phyloP scores from a whole-genome alignment of 2,113 vertebrate genomes.

The Eubucco bourcierii region DNA sequence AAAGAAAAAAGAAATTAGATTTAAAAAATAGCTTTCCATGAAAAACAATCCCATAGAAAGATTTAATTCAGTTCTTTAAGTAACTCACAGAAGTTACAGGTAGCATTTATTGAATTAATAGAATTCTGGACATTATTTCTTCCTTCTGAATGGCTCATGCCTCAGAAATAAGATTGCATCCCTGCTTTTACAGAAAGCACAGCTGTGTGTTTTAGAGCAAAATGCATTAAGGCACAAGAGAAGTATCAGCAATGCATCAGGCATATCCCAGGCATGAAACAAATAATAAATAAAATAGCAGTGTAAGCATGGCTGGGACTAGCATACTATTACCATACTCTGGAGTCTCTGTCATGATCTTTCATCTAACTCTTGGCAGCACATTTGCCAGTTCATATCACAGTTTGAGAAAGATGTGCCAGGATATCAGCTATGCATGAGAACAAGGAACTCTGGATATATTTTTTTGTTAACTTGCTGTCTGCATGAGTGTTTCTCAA shows the following conservation, averaged over 20 bases:
- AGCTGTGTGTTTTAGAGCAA: not conserved
- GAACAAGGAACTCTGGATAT: not conserved
- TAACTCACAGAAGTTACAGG: not conserved
- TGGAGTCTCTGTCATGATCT: not conserved
- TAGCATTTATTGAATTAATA: not conserved
- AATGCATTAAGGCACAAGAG: not conserved
- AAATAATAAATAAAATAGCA: conserved; percentile 59
- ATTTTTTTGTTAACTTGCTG: conserved; percentile 26
- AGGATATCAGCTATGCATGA: not conserved
- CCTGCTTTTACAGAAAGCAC: not conserved
- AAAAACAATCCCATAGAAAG: not conserved
- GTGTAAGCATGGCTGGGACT: not conserved
- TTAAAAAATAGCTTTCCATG: not conserved
- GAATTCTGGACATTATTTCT: not conserved
- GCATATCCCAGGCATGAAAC: not conserved
- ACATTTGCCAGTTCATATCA: conserved; percentile 27
- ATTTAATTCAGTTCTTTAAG: not conserved
- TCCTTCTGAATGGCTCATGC: not conserved
- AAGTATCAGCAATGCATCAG: not conserved
- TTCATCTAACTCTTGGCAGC: conserved; percentile 9
- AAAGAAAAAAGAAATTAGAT: not conserved
- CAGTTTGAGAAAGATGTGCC: not conserved
- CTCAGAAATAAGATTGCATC: not conserved
- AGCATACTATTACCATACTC: not conserved
- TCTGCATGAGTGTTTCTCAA: not conserved